These are phyloP conservation scores for Nephrocerus scutellatus DNA, from an alignment of 2,888 invertebrate species.

Conservation along the genomic window DNA sequence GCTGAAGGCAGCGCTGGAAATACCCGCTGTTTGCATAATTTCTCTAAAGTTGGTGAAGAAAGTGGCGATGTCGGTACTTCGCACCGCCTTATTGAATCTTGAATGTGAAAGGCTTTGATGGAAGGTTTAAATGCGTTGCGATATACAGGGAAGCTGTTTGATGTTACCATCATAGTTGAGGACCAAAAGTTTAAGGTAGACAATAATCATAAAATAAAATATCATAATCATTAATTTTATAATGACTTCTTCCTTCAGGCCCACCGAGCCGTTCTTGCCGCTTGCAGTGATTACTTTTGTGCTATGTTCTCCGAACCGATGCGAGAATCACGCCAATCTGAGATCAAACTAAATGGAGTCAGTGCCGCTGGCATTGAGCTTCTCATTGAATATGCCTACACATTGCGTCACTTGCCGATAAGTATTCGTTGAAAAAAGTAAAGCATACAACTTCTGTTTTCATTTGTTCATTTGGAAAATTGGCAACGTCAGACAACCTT, in stretches of 20 bases:
- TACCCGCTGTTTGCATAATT: no score
- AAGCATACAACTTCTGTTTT: slow-evolving; percentile 57
- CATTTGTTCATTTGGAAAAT: slow-evolving; percentile 58
- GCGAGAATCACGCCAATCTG: slow-evolving; percentile 58
- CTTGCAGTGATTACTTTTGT: slow-evolving; percentile 67
- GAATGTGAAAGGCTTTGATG: no score
- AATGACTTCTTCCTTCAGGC: no score
- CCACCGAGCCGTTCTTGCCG: slow-evolving; percentile 63
- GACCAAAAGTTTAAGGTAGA: slow-evolving; percentile 56
- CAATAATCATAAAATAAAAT: no score
- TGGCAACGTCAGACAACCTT: slow-evolving; percentile 57
- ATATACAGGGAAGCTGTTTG: slow-evolving; percentile 56
- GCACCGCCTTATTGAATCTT: no score
- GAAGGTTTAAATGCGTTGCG: slow-evolving; percentile 56
- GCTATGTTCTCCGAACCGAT: slow-evolving; percentile 69
- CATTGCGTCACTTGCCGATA: slow-evolving; percentile 61
- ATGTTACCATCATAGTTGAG: slow-evolving; percentile 61
- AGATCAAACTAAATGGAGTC: slow-evolving; percentile 60
- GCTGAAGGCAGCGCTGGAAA: no score
- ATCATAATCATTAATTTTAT: no score
- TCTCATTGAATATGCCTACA: slow-evolving; percentile 63
- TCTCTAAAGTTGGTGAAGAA: no score
- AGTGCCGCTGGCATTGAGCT: slow-evolving; percentile 58
- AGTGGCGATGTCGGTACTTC: no score
- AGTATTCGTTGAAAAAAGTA: slow-evolving; percentile 56